These are phyloP conservation scores for Adineta ricciae DNA, from an alignment of 2,888 invertebrate genomes.

Conservation along the genomic window DNA sequence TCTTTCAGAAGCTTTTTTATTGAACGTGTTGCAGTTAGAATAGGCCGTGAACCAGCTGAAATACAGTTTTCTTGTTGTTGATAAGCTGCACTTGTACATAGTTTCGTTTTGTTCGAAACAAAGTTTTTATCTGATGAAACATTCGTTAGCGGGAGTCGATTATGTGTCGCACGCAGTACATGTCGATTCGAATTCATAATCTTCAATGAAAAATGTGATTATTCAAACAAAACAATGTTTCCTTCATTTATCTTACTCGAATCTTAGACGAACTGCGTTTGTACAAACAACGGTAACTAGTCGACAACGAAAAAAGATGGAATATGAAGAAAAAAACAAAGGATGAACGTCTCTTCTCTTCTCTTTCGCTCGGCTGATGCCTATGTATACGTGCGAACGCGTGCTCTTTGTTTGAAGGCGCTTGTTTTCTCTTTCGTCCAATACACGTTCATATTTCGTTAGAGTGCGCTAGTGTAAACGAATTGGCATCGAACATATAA, in stretches of 20 bases:
- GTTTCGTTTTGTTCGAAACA: neutral
- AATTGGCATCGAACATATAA: too few species aligned
- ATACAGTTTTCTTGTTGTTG: neutral
- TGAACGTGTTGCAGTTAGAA: neutral
- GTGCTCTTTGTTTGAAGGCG: neutral
- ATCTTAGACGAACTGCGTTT: neutral
- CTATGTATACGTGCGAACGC: neutral
- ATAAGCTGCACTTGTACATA: neutral
- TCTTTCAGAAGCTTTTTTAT: neutral
- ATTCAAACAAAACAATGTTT: neutral
- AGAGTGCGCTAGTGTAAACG: neutral
- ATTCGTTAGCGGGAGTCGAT: neutral
- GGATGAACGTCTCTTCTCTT: neutral
- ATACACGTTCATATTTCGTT: neutral
- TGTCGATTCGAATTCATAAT: neutral
- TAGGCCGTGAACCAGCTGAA: neutral
- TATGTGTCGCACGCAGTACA: slow-evolving; percentile 1
- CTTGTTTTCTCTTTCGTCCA: neutral
- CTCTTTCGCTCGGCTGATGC: neutral
- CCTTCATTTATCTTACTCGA: neutral
- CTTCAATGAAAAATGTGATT: neutral
- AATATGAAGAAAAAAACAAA: neutral
- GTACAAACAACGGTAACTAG: neutral
- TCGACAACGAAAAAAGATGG: neutral
- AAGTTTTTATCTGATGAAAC: neutral